Percentiles rank a stretch among this genome's conserved stretches.
These are phyloP conservation scores for Nixonia krombeini DNA, from an alignment of 1,140 invertebrate genomes.

Conservation along the genomic window DNA sequence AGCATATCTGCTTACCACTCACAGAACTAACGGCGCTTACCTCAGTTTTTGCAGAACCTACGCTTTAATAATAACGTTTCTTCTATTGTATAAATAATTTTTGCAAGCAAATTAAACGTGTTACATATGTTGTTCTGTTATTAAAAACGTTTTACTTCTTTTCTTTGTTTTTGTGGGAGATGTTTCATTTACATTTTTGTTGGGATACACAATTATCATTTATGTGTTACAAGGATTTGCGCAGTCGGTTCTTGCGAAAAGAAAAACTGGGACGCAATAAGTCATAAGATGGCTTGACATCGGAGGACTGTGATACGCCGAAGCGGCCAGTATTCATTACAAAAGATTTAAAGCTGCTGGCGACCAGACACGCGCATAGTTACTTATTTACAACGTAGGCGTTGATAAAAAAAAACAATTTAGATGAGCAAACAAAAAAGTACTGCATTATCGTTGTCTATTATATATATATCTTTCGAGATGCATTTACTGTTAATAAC, in stretches of 20 bases:
- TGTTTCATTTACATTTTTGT: too few species aligned
- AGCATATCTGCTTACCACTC: too few species aligned
- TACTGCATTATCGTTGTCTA: conserved; percentile 63
- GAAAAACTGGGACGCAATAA: conserved; percentile 32
- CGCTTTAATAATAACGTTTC: too few species aligned
- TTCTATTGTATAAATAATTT: too few species aligned
- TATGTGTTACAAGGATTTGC: too few species aligned
- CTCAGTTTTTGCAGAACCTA: too few species aligned
- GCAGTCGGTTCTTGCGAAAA: not conserved
- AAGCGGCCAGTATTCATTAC: conserved; percentile 45
- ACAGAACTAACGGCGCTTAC: too few species aligned
- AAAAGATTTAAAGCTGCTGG: conserved; percentile 39
- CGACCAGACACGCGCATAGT: conserved; percentile 47
- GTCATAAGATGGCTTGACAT: conserved; percentile 40
- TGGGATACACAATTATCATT: not conserved
- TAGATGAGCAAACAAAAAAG: too few species aligned
- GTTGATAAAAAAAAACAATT: conserved; percentile 42
- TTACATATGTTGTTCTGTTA: not conserved
- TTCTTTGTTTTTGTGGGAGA: not conserved
- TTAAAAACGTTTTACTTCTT: not conserved
- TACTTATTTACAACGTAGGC: conserved; percentile 53
- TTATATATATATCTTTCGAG: conserved; percentile 46
- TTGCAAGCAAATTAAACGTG: too few species aligned
- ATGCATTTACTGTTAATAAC: conserved; percentile 39
- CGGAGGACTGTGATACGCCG: conserved; percentile 50